Percentiles rank a stretch among this genome's conserved stretches.
These are phyloP conservation scores for Limosa lapponica DNA, from an alignment of 2,797 vertebrate species.

Conservation along the genomic window DNA sequence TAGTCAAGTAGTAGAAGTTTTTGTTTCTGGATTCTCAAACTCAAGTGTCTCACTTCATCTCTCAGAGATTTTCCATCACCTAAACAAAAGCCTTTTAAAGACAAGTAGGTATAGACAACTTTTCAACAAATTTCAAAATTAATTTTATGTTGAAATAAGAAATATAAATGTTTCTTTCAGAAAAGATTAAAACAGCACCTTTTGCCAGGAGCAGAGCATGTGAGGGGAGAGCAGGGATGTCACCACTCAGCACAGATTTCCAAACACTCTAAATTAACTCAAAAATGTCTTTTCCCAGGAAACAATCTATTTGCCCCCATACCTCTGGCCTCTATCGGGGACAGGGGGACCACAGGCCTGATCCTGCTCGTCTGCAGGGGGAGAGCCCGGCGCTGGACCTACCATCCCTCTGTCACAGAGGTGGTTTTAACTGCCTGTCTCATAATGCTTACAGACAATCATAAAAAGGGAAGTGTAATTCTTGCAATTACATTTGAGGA, in stretches of 20 bases:
- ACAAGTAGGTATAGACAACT: neutral
- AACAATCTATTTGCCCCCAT: neutral
- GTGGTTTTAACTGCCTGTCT: slow-evolving; percentile 47
- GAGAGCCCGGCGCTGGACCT: neutral
- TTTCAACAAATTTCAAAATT: neutral
- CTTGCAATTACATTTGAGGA: slow-evolving; percentile 71
- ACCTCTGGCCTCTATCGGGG: neutral
- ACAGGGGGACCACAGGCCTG: neutral
- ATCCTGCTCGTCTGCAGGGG: neutral
- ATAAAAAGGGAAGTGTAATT: slow-evolving; percentile 69
- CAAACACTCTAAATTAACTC: neutral
- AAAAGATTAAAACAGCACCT: neutral
- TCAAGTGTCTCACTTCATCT: neutral
- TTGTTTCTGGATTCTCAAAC: neutral
- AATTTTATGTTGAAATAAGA: slow-evolving; percentile 13
- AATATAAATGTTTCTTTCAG: slow-evolving; percentile 8
- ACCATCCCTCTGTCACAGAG: neutral
- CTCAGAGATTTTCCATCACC: neutral
- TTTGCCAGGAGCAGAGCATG: neutral
- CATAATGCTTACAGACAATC: slow-evolving; percentile 57
- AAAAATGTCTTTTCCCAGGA: neutral
- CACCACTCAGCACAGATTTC: neutral
- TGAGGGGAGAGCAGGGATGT: neutral
- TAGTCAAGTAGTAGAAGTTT: neutral
- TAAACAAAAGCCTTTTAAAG: slow-evolving; percentile 15